A percentile compares a stretch with the other conserved stretches of the same genome.
phyloP scores from a whole-genome alignment of 1,140 invertebrate genomes.

The Trinorchestia longiramus region DNA sequence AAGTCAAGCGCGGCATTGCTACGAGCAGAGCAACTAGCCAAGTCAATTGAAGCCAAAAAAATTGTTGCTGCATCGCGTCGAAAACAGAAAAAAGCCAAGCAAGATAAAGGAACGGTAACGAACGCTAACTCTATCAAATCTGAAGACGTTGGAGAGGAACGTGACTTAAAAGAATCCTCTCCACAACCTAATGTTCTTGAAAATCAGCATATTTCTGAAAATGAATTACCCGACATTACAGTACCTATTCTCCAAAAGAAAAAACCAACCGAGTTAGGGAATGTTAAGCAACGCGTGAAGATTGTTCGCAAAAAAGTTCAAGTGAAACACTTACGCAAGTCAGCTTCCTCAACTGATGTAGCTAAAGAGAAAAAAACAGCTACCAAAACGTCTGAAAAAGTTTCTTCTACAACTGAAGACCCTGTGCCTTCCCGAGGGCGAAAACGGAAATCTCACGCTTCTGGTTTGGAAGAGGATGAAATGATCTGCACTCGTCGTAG shows the following conservation, averaged over 20 bases:
- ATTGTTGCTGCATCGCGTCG: background rate
- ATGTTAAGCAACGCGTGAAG: background rate
- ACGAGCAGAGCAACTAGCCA: background rate
- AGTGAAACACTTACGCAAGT: background rate
- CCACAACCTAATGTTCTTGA: background rate
- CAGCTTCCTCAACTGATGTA: background rate
- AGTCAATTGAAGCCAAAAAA: background rate
- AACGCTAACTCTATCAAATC: background rate
- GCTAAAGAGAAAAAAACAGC: background rate
- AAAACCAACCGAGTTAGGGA: background rate
- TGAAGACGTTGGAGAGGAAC: background rate
- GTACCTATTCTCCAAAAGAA: background rate
- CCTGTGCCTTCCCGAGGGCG: background rate
- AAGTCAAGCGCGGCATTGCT: background rate
- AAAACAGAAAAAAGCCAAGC: background rate
- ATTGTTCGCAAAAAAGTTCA: background rate
- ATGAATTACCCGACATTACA: constrained; percentile 32
- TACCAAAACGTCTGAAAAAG: background rate
- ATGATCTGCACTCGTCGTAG: background rate
- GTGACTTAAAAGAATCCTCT: background rate
- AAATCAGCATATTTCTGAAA: background rate
- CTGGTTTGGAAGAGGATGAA: background rate
- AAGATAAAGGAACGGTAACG: background rate
- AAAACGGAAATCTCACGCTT: constrained; percentile 9
- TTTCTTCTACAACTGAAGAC: background rate